Evolutionary conservation across 2,797 vertebrate species (phyloP), one percentile per base, ranked within the genome.

Genomic region (Setipinna tenuifilis): DNA sequence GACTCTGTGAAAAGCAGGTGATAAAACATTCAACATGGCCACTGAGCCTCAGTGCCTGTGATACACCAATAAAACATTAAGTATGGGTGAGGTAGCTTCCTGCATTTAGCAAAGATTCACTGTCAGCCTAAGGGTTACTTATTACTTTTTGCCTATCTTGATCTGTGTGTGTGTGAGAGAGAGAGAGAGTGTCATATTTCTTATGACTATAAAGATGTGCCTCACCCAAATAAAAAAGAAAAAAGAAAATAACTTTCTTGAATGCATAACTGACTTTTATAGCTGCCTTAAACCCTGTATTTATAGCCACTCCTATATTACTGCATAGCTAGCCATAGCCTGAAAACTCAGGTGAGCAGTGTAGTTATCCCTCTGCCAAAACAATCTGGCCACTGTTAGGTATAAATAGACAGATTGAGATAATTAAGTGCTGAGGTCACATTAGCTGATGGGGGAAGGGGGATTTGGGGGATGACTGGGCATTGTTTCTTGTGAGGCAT

Each of bases 31-130:
- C 19, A 78, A 19, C 17, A 7, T 21, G 35, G 31, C 16, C 17
- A 35, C 35, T 6, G 35, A 41, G 71, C 71, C 21, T 44, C 19
- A 35, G 31, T 21, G 14, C 31, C 35, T 41, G 71, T 78, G 31
- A 41, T 44, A 78, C 71, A 78, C 31, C 35, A 44, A 44, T 78
- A 44, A 44, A 71, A 71, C 65, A 78, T 78, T 78, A 44, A 78
- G 21, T 78, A 78, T 21, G 71, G 28, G 71, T n/a, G 71, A 44
- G 68, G 71, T 78, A 19, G 41, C 71, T 78, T 78, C 68, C 71
- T 78, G 71, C 35, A 78, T 35, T 17, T 0, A 6, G 28, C 68
- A 2, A 44, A 6, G 31, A 0, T 44, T 12, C 19, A 17, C 71
- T 41, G 17, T 17, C 35, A 78, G 35, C 10, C 1, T 4, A 16